Evolutionary conservation across 2,888 invertebrate species (phyloP), one percentile per base, ranked within the genome.

Genomic region (Hydriomena furcata): DNA sequence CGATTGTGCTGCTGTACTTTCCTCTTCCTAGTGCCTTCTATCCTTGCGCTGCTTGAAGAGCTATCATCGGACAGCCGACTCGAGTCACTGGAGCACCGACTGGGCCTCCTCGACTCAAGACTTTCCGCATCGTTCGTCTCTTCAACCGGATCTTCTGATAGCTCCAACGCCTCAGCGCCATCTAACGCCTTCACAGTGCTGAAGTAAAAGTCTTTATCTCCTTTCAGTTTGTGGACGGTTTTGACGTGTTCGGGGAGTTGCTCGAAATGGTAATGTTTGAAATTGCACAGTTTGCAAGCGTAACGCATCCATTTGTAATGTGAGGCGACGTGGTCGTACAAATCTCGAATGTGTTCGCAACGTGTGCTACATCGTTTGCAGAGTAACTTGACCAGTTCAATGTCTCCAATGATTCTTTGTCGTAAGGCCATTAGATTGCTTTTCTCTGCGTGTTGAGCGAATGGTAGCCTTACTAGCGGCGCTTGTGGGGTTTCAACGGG

Each of bases 261-360:
- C 36, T 91, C 91, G 61, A 93, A 93, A 7, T 91, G 83, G 60
- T 93, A 94, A 52, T 94, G 92, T 68, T 93, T 93, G 68, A 92
- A 95, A 40, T 93, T 91, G 76, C 96, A 96, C 10, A 94, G 78
- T 66, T 93, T 94, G 71, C 96, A 96, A 46, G 94, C 94, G 71
- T 94, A 96, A 20, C 95, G 91, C 65, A 93, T 92, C 93, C 94
- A 94, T 52, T 93, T 93, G 51, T 94, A 92, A 71, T 95, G 95
- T 2, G 66, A 66, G 0, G 94, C 93, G 80, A 94, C 92, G 63
- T 95, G 95, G 35, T 82, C 78, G 13, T 92, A 84, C 4, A 94
- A 71, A 58, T 92, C 91, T 38, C 86, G 82, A 8, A 91, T 68
- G 20, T 90, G 86, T 1, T 79, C 70, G 65, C 91, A 92, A 58